A percentile compares a stretch with the other conserved stretches of the same genome.
These are phyloP conservation scores for Pimpla rufipes DNA, from an alignment of 2,888 invertebrate genomes.

Conservation along the genomic window DNA sequence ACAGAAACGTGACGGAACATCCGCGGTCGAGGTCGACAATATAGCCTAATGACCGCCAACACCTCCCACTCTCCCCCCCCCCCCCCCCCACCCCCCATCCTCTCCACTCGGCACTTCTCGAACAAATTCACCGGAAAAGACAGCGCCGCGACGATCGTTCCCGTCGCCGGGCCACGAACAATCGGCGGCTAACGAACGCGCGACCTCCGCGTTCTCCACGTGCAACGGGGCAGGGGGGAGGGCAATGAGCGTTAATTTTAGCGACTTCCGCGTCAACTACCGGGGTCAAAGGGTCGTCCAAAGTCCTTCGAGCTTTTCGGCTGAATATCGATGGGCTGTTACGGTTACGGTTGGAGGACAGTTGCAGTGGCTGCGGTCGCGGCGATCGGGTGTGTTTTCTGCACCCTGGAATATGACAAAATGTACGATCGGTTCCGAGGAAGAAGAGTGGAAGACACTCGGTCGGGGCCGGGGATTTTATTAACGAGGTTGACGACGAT, in stretches of 20 bases:
- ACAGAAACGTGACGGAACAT: slow-evolving; percentile 61
- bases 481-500: slow-evolving; percentile 31
- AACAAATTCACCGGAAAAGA: slow-evolving; percentile 72
- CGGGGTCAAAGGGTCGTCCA: slow-evolving; percentile 34
- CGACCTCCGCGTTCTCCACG: slow-evolving; percentile 26
- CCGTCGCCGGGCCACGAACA: slow-evolving; percentile 75
- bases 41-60: slow-evolving; percentile 77
- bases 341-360: neutral
- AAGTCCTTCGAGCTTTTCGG: slow-evolving; percentile 19
- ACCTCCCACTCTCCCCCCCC: slow-evolving; percentile 20
- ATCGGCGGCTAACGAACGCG: slow-evolving; percentile 81
- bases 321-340: neutral
- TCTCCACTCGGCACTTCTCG: slow-evolving; percentile 44
- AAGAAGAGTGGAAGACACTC: neutral
- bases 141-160: slow-evolving; percentile 71
- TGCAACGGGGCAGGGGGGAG: slow-evolving; percentile 7
- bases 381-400: neutral
- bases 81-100: too few relatives aligned
- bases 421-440: too few relatives aligned
- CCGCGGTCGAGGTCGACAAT: slow-evolving; percentile 75
- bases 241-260: slow-evolving; percentile 50
- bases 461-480: neutral
- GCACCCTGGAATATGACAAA: neutral
- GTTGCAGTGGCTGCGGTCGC: neutral
- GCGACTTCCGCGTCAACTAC: slow-evolving; percentile 26